A percentile compares a stretch with the other conserved stretches of the same genome.
Conservation (phyloP, 2,113 vertebrate species). For the Todiramphus chloris region DNA sequence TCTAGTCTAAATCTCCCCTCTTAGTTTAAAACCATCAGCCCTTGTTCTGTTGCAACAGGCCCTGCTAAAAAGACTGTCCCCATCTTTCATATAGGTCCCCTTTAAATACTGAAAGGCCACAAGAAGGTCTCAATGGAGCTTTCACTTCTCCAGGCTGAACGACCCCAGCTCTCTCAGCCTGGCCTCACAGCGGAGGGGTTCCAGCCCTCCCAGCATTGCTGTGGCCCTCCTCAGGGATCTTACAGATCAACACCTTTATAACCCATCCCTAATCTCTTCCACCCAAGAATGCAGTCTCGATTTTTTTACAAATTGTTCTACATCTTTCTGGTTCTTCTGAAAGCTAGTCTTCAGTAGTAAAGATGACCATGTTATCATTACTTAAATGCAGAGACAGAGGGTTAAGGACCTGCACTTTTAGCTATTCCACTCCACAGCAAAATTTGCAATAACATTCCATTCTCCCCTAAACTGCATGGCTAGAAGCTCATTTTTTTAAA, state of each 20-base stretch:
- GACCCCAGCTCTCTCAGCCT: background rate
- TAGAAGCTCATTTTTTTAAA: background rate
- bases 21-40: background rate
- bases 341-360: background rate
- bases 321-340: background rate
- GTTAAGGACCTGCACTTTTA: background rate
- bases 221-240: background rate
- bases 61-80: background rate
- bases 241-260: background rate
- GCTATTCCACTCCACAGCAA: background rate
- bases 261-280: background rate
- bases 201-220: background rate
- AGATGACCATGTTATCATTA: background rate
- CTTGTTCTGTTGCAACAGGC: background rate
- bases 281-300: background rate
- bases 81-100: background rate
- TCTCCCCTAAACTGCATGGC: background rate
- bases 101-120: background rate
- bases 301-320: background rate
- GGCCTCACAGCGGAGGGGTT: background rate
- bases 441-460: background rate
- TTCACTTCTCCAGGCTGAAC: background rate
- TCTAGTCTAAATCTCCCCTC: background rate
- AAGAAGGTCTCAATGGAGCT: background rate
- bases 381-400: background rate